These are phyloP conservation scores for Nyctereutes procyonoides DNA, from an alignment of 2,113 vertebrate species.

Conservation along the genomic window DNA sequence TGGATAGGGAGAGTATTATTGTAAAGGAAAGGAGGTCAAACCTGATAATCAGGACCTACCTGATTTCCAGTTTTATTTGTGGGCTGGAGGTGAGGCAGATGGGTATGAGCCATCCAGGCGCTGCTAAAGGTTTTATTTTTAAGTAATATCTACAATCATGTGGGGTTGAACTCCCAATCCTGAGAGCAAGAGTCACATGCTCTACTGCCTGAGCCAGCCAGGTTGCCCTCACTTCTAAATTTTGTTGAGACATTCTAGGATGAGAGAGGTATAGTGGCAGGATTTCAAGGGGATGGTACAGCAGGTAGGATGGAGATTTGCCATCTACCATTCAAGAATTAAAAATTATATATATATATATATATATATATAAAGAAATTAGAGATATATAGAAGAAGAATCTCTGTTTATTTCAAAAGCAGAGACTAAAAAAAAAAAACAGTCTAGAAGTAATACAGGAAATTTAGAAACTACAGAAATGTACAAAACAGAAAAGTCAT, in stretches of 20 bases:
- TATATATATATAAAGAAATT: neutral
- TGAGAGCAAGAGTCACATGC: neutral
- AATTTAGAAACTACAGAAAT: constrained; percentile 17
- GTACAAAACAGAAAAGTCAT: neutral
- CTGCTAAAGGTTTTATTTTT: neutral
- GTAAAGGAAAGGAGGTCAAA: neutral
- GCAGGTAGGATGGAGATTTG: neutral
- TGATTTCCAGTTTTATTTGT: neutral
- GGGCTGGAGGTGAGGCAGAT: neutral
- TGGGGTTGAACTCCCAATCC: neutral
- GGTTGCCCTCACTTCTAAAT: neutral
- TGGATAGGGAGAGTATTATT: neutral
- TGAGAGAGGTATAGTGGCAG: neutral
- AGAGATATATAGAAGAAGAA: neutral
- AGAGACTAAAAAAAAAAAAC: constrained; percentile 17
- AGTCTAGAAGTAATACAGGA: neutral
- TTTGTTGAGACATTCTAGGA: neutral
- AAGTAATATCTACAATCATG: neutral
- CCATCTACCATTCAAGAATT: neutral
- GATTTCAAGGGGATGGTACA: neutral
- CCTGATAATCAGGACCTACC: neutral
- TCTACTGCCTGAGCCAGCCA: neutral
- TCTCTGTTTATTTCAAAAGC: constrained; percentile 39
- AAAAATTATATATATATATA: neutral
- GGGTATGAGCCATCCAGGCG: neutral